Conservation (phyloP, 2,113 vertebrate species). For the Eubucco bourcierii region DNA sequence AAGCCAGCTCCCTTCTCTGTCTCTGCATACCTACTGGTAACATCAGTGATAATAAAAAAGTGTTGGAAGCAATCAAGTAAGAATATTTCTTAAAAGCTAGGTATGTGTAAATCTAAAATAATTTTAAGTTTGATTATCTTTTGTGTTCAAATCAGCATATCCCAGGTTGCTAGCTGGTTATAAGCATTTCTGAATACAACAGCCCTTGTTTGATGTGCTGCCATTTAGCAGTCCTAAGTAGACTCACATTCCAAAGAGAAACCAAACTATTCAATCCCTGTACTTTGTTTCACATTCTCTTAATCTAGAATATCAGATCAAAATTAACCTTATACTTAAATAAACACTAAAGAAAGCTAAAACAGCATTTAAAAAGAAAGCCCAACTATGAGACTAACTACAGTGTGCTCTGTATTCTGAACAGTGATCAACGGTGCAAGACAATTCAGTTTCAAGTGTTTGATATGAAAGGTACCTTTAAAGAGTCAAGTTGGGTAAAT, state of each 20-base stretch:
- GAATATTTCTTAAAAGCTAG: neutral
- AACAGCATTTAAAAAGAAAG: neutral
- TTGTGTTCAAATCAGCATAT: neutral
- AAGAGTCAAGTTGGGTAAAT: neutral
- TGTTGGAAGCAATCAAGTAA: neutral
- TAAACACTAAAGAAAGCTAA: neutral
- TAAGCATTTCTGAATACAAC: neutral
- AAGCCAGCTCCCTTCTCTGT: neutral
- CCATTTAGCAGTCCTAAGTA: slow-evolving; percentile 32
- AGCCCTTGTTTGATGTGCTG: neutral
- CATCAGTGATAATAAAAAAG: neutral
- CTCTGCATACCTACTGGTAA: neutral
- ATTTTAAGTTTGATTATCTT: neutral
- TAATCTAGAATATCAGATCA: slow-evolving; percentile 20
- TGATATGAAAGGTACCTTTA: neutral
- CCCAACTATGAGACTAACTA: neutral
- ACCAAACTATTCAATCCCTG: neutral
- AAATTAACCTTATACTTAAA: slow-evolving; percentile 15
- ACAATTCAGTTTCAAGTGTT: neutral
- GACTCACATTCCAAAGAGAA: slow-evolving; percentile 16
- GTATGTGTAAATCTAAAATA: neutral
- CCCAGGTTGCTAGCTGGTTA: neutral
- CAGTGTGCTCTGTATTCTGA: neutral
- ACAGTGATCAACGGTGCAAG: neutral
- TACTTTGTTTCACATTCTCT: slow-evolving; percentile 32